Evolutionary conservation across 2,113 vertebrate genomes (phyloP).

Genomic region (Xiphias gladius): DNA sequence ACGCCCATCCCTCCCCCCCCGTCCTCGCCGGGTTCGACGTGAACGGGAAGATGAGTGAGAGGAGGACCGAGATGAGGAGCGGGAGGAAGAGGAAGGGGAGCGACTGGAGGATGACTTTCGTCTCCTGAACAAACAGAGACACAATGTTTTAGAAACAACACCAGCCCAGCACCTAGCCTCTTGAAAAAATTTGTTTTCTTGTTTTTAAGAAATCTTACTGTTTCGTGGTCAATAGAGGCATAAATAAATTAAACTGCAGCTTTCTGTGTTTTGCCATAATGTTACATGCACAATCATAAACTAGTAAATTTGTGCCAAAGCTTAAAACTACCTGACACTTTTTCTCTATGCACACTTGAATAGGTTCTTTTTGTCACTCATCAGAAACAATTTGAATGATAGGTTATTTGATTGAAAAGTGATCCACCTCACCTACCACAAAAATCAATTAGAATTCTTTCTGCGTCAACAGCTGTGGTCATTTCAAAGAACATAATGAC

Average conservation of each 20-base stretch:
- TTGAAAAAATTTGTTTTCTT: conserved; percentile 11
- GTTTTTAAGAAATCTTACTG: neutral
- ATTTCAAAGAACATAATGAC: conserved; percentile 63
- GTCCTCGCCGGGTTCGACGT: conserved; percentile 83
- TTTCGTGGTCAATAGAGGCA: neutral
- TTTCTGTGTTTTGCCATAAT: neutral
- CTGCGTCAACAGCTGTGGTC: conserved; percentile 56
- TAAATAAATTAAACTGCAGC: neutral
- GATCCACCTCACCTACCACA: conserved; percentile 59
- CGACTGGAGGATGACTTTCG: conserved; percentile 84
- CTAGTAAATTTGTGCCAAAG: conserved; percentile 2
- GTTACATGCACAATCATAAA: conserved; percentile 30
- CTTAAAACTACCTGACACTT: conserved; percentile 8
- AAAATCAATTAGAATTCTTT: conserved; percentile 49
- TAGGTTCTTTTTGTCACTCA: neutral
- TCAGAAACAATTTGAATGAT: neutral
- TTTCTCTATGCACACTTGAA: conserved; percentile 24
- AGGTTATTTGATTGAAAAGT: conserved; percentile 5
- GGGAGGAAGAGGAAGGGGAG: conserved; percentile 84
- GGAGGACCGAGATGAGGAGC: conserved; percentile 86
- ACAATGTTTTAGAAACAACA: conserved; percentile 31
- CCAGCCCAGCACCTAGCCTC: conserved; percentile 52
- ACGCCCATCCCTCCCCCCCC: conserved; percentile 82
- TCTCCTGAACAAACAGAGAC: conserved; percentile 82
- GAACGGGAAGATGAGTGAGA: conserved; percentile 89